Evolutionary conservation across 2,888 invertebrate species (phyloP).

Genomic region (Masnerella sp.): DNA sequence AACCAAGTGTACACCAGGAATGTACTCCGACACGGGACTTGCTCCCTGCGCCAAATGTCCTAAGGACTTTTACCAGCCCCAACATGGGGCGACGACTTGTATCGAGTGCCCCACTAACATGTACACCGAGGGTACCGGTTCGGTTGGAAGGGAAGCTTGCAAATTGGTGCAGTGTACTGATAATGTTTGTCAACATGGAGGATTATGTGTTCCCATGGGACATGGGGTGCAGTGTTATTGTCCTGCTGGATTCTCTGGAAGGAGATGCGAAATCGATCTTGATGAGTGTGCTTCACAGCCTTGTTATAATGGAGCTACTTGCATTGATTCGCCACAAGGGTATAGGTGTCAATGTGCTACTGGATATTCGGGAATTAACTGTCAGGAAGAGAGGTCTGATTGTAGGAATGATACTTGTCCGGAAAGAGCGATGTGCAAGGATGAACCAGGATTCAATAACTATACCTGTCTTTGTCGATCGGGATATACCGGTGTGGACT

Average conservation of each 20-base stretch:
- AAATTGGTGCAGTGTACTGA: constrained; percentile 91
- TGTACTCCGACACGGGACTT: constrained; percentile 94
- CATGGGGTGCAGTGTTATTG: constrained; percentile 95
- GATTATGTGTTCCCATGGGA: constrained; percentile 92
- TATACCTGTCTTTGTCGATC: constrained; percentile 95
- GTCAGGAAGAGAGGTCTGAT: constrained; percentile 94
- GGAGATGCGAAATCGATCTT: constrained; percentile 95
- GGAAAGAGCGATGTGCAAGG: constrained; percentile 97
- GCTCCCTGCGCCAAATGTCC: constrained; percentile 97
- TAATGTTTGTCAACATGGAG: constrained; percentile 93
- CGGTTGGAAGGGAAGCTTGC: constrained; percentile 91
- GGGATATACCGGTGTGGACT: constrained; percentile 95
- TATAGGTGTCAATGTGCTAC: constrained; percentile 92
- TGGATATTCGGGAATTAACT: constrained; percentile 94
- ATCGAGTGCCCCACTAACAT: constrained; percentile 94
- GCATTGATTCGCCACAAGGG: constrained; percentile 94
- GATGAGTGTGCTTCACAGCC: constrained; percentile 97
- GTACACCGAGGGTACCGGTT: constrained; percentile 89
- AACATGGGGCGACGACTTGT: constrained; percentile 90
- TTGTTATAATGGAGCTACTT: constrained; percentile 95
- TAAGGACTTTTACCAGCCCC: constrained; percentile 92
- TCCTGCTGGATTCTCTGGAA: constrained; percentile 95
- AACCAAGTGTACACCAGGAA: constrained; percentile 92
- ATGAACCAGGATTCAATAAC: constrained; percentile 92
- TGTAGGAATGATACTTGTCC: constrained; percentile 94